Conservation (phyloP, 2,797 vertebrate species). For the Danio kyathit region DNA sequence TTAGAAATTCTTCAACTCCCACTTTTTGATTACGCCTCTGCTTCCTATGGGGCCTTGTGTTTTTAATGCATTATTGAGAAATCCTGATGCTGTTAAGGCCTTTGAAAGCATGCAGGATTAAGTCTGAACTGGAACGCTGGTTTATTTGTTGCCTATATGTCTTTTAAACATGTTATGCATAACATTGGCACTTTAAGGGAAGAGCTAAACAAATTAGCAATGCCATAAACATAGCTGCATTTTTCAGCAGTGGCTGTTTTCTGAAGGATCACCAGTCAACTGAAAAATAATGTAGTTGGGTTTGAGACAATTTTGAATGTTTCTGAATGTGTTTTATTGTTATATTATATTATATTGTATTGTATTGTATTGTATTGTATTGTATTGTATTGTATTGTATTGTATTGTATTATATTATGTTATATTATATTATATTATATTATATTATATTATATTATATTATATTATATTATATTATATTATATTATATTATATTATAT, state of each 20-base stretch:
- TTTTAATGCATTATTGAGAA: constrained; percentile 79
- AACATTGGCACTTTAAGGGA: not conserved
- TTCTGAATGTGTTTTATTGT: too few relatives aligned
- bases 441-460: too few relatives aligned
- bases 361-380: too few relatives aligned
- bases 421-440: too few relatives aligned
- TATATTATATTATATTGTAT: too few relatives aligned
- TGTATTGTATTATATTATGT: too few relatives aligned
- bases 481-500: too few relatives aligned
- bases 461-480: too few relatives aligned
- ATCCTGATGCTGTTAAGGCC: constrained; percentile 67
- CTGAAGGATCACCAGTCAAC: not conserved
- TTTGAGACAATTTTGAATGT: too few relatives aligned
- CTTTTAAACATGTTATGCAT: constrained; percentile 30
- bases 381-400: too few relatives aligned
- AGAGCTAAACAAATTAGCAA: not conserved
- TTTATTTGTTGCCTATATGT: constrained; percentile 7
- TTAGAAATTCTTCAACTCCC: constrained; percentile 79
- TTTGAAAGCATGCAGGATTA: constrained; percentile 43
- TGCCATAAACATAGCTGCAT: constrained; percentile 3
- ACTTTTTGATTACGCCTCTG: constrained; percentile 76
- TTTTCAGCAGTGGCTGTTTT: not conserved
- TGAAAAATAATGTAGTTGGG: not conserved
- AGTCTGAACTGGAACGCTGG: constrained; percentile 5
- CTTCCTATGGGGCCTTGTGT: constrained; percentile 68